Percentiles rank a stretch among this genome's conserved stretches.
Conservation (phyloP, 2,797 vertebrate genomes). For the Hoplostethus atlanticus region DNA sequence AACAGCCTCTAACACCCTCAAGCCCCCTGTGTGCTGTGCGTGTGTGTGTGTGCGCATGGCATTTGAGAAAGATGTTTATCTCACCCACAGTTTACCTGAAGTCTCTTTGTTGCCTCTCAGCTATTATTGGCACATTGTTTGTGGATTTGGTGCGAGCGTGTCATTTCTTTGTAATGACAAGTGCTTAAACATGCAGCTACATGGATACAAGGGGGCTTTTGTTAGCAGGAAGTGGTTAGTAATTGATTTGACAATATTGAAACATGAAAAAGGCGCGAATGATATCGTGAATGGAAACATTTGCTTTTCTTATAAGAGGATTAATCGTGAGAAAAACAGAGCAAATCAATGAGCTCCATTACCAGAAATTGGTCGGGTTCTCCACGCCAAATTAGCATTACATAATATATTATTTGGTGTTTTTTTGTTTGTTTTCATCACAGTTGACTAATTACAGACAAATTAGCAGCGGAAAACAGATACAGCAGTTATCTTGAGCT, state of each 20-base stretch:
- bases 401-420: constrained; percentile 64
- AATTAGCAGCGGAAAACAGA: constrained; percentile 26
- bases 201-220: background rate
- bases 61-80: constrained; percentile 73
- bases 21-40: constrained; percentile 61
- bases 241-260: background rate
- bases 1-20: constrained; percentile 80
- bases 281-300: constrained; percentile 55
- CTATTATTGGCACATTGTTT: constrained; percentile 45
- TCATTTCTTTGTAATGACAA: constrained; percentile 6
- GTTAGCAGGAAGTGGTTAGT: constrained; percentile 4
- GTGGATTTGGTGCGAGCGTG: background rate
- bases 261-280: background rate
- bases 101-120: constrained; percentile 37
- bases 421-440: constrained; percentile 65
- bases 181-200: background rate
- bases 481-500: background rate
- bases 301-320: constrained; percentile 69
- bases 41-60: constrained; percentile 58
- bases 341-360: constrained; percentile 74
- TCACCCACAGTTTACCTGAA: constrained; percentile 68
- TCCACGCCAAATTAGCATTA: constrained; percentile 75
- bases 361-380: constrained; percentile 69
- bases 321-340: constrained; percentile 66
- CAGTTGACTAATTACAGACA: constrained; percentile 50